Percentiles rank a stretch among this genome's conserved stretches.
phyloP scores from a whole-genome alignment of 2,888 invertebrate genomes.

The Phrixothrix hirtus region DNA sequence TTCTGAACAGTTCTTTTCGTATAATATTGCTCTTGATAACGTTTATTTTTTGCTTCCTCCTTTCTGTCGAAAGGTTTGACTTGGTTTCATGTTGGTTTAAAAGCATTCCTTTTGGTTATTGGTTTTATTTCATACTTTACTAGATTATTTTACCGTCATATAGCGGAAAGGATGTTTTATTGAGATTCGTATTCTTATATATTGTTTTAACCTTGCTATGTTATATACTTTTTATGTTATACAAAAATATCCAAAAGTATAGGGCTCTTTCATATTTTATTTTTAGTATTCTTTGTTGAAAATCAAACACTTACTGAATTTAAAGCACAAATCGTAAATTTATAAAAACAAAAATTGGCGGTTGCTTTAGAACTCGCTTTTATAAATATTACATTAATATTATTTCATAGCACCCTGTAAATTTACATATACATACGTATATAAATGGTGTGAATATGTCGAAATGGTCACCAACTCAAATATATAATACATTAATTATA shows the following conservation, averaged over 20 bases:
- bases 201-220: slow-evolving; percentile 3
- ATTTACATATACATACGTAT: too few species aligned
- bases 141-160: slow-evolving; percentile 18
- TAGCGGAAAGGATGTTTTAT: slow-evolving; percentile 20
- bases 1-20: slow-evolving; percentile 43
- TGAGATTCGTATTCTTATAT: slow-evolving; percentile 11
- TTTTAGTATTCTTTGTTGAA: too few species aligned
- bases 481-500: too few species aligned
- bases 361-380: too few species aligned
- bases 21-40: slow-evolving; percentile 46
- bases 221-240: background rate
- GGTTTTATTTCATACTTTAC: slow-evolving; percentile 28
- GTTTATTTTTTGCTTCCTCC: slow-evolving; percentile 40
- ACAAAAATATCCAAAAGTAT: background rate
- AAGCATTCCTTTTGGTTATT: slow-evolving; percentile 31
- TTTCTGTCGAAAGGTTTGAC: slow-evolving; percentile 29
- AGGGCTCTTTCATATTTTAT: background rate
- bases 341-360: too few species aligned
- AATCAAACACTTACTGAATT: too few species aligned
- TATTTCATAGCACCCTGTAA: too few species aligned
- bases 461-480: too few species aligned
- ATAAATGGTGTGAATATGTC: too few species aligned
- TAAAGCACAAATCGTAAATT: too few species aligned
- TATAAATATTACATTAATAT: too few species aligned
- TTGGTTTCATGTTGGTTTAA: slow-evolving; percentile 24